Base-by-base conservation (phyloP, 2,888 invertebrate species). In the Keiferia lycopersicella region DNA sequence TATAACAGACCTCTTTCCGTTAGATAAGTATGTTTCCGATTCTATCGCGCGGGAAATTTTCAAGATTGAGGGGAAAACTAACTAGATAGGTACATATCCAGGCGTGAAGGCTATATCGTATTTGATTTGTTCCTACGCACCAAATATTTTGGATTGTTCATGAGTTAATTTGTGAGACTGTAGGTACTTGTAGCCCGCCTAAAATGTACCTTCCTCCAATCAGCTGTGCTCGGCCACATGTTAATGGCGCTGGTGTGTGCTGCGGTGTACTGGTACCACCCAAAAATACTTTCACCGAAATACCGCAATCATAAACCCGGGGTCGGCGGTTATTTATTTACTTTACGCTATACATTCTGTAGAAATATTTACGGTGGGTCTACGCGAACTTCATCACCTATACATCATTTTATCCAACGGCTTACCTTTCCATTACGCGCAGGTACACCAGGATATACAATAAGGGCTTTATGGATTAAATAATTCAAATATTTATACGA, bases 241-340 rank as follows among this genome's bases (percentile, higher is more conserved):
- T 80, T 82, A 80, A 76, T 69, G 68, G 67, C 56, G 67, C 56
- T n/a, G 30, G 30, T 38, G 38, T 58, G 38, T 6, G 41, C 6
- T 45, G 45, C 18, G 30, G 39, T 39, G 12, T 59, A 16, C 59
- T 20, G 39, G 50, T 12, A 22, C 11, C 50, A 50, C 50, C 50
- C 77, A 74, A 80, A 84, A 85, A 86, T 82, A 83, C 81, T 83
- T 84, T 83, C 78, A 80, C 77, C 72, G 70, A 83, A 87, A 84
- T 81, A 83, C 79, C 77, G 73, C 79, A 80, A 79, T 81, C 80
- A 80, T 82, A 81, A 81, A 81, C 73, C 71, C 76, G 71, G 75
- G 75, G 72, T 74, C 68, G 73, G 73, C 71, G 70, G 73, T 64
- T 76, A 81, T 84, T 83, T 85, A 83, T 83, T 82, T 84, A 79